Conservation (phyloP, 1,140 invertebrate species). For the Aphaenogaster rudis region DNA sequence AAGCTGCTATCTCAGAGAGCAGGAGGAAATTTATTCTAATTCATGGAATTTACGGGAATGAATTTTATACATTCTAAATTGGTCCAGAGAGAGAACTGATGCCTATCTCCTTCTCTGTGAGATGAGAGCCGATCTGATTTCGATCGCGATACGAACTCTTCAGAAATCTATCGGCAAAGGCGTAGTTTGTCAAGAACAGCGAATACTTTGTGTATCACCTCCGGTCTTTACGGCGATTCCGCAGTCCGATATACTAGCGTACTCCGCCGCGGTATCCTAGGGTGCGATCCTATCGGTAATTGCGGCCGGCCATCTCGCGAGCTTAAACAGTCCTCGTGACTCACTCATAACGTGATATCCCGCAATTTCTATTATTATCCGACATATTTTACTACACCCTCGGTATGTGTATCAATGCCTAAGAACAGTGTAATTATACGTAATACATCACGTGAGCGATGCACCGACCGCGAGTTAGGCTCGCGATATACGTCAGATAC, state of each 20-base stretch:
- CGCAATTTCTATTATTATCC: slow-evolving; percentile 64
- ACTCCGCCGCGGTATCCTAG: slow-evolving; percentile 26
- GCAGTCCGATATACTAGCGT: slow-evolving; percentile 46
- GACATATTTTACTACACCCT: slow-evolving; percentile 15
- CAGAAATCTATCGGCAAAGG: neutral
- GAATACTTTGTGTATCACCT: slow-evolving; percentile 34
- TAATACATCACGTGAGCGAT: slow-evolving; percentile 27
- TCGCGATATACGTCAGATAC: slow-evolving; percentile 49
- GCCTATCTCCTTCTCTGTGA: neutral
- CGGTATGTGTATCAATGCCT: slow-evolving; percentile 22
- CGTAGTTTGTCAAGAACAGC: neutral
- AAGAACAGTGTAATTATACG: slow-evolving; percentile 20
- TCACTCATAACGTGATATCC: slow-evolving; percentile 63
- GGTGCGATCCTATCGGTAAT: slow-evolving; percentile 70
- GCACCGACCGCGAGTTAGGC: neutral
- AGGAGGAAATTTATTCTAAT: neutral
- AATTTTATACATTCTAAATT: neutral
- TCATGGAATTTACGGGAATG: neutral
- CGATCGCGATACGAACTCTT: neutral
- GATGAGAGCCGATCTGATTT: neutral
- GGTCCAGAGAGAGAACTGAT: neutral
- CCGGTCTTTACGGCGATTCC: slow-evolving; percentile 26
- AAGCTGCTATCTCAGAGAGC: neutral
- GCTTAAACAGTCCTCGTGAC: slow-evolving; percentile 68
- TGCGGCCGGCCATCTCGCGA: slow-evolving; percentile 64